phyloP scores from a whole-genome alignment of 2,888 invertebrate genomes.

The Chymomyza caudatula region DNA sequence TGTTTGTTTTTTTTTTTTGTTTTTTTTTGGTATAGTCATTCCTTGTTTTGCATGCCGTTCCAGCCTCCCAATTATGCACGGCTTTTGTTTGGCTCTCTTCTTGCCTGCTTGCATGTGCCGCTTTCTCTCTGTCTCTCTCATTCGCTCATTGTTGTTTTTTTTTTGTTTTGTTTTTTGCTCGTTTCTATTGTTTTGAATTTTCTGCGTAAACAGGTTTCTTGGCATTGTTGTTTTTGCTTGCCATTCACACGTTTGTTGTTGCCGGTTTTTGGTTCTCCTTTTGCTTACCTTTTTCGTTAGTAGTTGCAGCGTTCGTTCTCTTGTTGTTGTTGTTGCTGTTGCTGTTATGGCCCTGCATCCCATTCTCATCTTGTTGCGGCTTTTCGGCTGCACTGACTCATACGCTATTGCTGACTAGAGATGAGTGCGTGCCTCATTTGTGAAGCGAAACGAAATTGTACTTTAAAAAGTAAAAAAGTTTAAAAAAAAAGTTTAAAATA shows the following conservation, averaged over 20 bases:
- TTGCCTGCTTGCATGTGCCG: background rate
- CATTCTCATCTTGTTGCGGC: background rate
- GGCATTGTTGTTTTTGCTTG: background rate
- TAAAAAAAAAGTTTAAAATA: no score
- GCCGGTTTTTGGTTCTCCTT: background rate
- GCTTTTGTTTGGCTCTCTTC: background rate
- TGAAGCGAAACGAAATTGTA: no score
- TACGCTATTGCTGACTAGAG: no score
- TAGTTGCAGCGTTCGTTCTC: background rate
- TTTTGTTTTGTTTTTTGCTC: background rate
- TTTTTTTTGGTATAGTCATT: background rate
- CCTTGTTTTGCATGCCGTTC: background rate
- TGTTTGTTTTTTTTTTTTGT: background rate
- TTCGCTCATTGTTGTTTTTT: background rate
- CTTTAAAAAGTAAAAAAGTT: no score
- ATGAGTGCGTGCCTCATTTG: no score
- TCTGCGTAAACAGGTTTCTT: constrained; percentile 1
- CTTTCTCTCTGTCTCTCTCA: background rate
- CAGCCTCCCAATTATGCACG: background rate
- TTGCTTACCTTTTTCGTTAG: background rate
- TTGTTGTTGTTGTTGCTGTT: background rate
- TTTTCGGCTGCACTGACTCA: background rate
- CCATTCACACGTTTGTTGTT: background rate
- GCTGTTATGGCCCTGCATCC: background rate
- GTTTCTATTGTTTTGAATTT: background rate